Evolutionary conservation across 1,140 invertebrate species (phyloP), one percentile per base, ranked within the genome.

Genomic region (Aphelinus certus): DNA sequence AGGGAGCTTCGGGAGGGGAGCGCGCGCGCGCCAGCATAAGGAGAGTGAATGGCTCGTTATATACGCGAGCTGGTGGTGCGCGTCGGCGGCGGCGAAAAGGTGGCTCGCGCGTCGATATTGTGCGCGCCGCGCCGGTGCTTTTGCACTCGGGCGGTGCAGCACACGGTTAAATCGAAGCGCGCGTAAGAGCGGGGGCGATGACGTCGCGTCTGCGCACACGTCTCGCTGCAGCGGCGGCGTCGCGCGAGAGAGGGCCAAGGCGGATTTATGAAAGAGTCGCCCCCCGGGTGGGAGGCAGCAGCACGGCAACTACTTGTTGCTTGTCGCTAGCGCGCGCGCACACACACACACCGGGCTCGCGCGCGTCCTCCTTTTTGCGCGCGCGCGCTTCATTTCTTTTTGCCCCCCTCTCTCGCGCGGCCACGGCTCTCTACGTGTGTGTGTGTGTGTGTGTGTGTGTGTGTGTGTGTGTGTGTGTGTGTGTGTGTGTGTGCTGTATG

Each of bases 241-340:
- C 26, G 26, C 7, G 49, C 1, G 42, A 3, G 9, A 46, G 6
- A 1, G 10, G 56, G 42, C 5, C 48, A 61, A 5, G 57, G 65
- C 43, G 57, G 57, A 67, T 67, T 67, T 67, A 46, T 47, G 46
- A 61, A 62, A 70, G 49, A 55, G 26, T 26, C 6, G n/a, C 3
- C 1, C 2, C 49, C 7, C 6, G 10, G 7, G 71, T 2, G 62
- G 64, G 26, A 45, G 55, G 10, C 7, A 48, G 9, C 9, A 42
- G 26, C 26, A 26, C 26, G 26, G 26, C 26, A 73, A 66, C 64
- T 45, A 65, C 64, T 73, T 66, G 71, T 65, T 65, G 61, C 63
- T n/a, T 64, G 53, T 61, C 60, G 48, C 51, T 43, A 53, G 10
- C 48, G 58, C 9, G 3, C 46, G 56, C 62, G 4, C 60, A 47